These are phyloP conservation scores for Hymenochirus boettgeri DNA, from an alignment of 2,113 vertebrate genomes.

Conservation along the genomic window DNA sequence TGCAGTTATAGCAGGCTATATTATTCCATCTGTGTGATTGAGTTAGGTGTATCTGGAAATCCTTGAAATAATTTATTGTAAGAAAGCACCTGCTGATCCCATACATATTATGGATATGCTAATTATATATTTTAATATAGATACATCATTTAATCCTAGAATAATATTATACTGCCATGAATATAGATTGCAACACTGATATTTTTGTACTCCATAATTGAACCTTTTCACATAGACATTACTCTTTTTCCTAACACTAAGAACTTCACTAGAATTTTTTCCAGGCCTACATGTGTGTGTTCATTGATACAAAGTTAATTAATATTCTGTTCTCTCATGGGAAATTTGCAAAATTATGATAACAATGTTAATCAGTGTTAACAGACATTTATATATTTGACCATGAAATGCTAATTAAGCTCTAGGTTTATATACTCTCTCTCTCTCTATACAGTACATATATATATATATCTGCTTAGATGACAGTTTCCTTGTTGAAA, in stretches of 20 bases:
- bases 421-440: background rate
- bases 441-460: background rate
- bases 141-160: too few relatives aligned
- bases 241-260: background rate
- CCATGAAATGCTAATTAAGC: slow-evolving; percentile 5
- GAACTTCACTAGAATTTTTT: background rate
- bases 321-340: background rate
- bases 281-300: background rate
- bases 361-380: slow-evolving; percentile 1
- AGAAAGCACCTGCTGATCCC: too few relatives aligned
- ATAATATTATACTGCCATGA: too few relatives aligned
- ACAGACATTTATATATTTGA: background rate
- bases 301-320: slow-evolving; percentile 3
- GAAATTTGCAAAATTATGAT: slow-evolving; percentile 3
- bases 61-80: too few relatives aligned
- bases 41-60: too few relatives aligned
- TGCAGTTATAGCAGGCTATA: too few relatives aligned
- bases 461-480: background rate
- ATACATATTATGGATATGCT: too few relatives aligned
- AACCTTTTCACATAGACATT: background rate
- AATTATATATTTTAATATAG: too few relatives aligned
- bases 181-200: too few relatives aligned
- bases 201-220: too few relatives aligned
- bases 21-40: too few relatives aligned
- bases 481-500: background rate